These are phyloP conservation scores for Synchiropus splendidus DNA, from an alignment of 2,113 vertebrate species.

Conservation along the genomic window DNA sequence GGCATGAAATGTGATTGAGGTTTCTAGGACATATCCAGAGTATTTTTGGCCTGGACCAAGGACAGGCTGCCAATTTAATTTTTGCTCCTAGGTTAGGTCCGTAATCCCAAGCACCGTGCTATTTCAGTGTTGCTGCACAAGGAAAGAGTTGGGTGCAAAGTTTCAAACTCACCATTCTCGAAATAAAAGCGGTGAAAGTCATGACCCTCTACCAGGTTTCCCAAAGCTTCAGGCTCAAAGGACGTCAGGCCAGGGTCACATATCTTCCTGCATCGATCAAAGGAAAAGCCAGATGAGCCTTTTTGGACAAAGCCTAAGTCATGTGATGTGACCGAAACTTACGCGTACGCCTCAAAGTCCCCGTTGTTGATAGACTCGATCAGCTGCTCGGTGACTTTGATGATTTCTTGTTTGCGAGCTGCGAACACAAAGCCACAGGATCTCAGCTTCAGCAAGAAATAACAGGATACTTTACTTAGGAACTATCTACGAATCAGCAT, in stretches of 20 bases:
- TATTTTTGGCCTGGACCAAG: slow-evolving; percentile 45
- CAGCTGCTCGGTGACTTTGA: slow-evolving; percentile 71
- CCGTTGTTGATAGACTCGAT: slow-evolving; percentile 73
- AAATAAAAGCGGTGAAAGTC: slow-evolving; percentile 98
- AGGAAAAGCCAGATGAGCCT: neutral
- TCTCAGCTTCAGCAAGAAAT: slow-evolving; percentile 4
- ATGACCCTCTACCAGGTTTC: slow-evolving; percentile 95
- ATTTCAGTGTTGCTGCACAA: slow-evolving; percentile 23
- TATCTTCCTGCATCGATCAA: slow-evolving; percentile 82
- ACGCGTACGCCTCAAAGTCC: slow-evolving; percentile 71
- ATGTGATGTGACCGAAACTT: slow-evolving; percentile 23
- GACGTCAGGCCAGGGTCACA: slow-evolving; percentile 94
- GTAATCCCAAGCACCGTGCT: slow-evolving; percentile 16
- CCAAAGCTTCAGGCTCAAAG: slow-evolving; percentile 94
- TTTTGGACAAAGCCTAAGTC: neutral
- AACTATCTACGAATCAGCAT: slow-evolving; percentile 31
- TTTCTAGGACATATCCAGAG: slow-evolving; percentile 53
- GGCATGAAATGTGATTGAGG: slow-evolving; percentile 47
- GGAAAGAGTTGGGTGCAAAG: slow-evolving; percentile 4
- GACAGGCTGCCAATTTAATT: slow-evolving; percentile 36
- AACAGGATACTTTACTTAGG: neutral
- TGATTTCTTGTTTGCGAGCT: slow-evolving; percentile 72
- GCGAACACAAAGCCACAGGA: slow-evolving; percentile 41
- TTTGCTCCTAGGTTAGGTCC: slow-evolving; percentile 23
- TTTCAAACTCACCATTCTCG: slow-evolving; percentile 77